Evolutionary conservation across 2,888 invertebrate genomes (phyloP).

Genomic region (Argyra leucocephala): DNA sequence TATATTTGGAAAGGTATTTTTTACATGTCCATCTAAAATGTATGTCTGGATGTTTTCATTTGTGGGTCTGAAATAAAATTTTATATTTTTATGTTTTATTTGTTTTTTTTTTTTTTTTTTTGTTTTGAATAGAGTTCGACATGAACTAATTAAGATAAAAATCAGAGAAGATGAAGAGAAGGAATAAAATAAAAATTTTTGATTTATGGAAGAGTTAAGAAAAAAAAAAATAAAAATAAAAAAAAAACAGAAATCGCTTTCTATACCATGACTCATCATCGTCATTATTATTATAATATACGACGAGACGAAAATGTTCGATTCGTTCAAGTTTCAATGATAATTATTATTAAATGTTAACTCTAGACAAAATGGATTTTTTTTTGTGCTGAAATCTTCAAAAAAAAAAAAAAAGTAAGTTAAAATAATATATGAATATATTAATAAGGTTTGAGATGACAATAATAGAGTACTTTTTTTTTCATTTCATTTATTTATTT

Average conservation of each 20-base stretch:
- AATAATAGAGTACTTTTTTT: too few relatives aligned
- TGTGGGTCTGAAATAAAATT: background rate
- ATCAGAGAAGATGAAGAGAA: background rate
- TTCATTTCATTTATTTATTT: too few relatives aligned
- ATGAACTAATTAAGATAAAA: conserved; percentile 3
- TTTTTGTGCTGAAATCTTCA: background rate
- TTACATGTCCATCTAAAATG: too few relatives aligned
- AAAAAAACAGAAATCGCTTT: too few relatives aligned
- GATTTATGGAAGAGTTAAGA: conserved; percentile 1
- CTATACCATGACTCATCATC: conserved; percentile 2
- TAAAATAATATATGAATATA: too few relatives aligned
- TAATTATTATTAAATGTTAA: background rate
- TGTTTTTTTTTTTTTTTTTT: background rate
- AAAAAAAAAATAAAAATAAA: too few relatives aligned
- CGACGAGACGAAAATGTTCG: background rate
- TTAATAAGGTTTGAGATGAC: too few relatives aligned
- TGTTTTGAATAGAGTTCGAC: background rate
- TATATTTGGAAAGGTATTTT: too few relatives aligned
- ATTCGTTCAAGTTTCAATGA: background rate
- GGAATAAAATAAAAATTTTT: background rate
- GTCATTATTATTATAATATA: background rate
- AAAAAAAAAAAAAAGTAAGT: too few relatives aligned
- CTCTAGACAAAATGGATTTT: background rate
- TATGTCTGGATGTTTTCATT: too few relatives aligned
- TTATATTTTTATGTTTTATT: background rate